These are phyloP conservation scores for Dufourea novaeangliae DNA, from an alignment of 1,140 invertebrate species.

Conservation along the genomic window DNA sequence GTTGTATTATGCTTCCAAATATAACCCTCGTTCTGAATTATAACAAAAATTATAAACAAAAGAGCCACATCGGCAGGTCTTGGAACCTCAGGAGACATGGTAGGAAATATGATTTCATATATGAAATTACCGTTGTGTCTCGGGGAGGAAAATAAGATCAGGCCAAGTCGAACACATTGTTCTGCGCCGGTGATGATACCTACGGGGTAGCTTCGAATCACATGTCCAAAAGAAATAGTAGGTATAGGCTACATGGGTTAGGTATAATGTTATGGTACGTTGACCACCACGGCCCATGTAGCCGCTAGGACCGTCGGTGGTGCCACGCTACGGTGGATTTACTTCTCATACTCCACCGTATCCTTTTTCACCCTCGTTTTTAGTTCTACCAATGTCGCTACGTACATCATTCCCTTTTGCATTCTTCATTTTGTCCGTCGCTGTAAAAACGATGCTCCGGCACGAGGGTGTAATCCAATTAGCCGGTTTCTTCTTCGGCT, in stretches of 20 bases:
- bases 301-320: constrained; percentile 55
- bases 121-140: constrained; percentile 51
- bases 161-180: constrained; percentile 63
- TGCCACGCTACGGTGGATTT: constrained; percentile 71
- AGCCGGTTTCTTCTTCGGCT: constrained; percentile 62
- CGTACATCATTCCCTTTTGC: constrained; percentile 62
- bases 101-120: constrained; percentile 57
- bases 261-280: constrained; percentile 78
- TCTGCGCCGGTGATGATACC: constrained; percentile 53
- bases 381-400: constrained; percentile 52
- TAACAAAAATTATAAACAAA: constrained; percentile 10
- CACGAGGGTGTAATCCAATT: constrained; percentile 60
- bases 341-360: constrained; percentile 49
- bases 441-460: constrained; percentile 50
- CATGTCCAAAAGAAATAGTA: constrained; percentile 72
- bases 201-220: constrained; percentile 63
- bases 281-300: constrained; percentile 74
- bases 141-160: constrained; percentile 61
- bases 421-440: constrained; percentile 58
- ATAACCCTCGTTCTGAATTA: background rate
- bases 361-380: constrained; percentile 60
- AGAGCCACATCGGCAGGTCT: background rate
- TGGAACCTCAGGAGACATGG: constrained; percentile 26
- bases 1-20: no score
- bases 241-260: constrained; percentile 68